Evolutionary conservation across 2,797 vertebrate species (phyloP), one percentile per base, ranked within the genome.

Genomic region (Microchirus variegatus): DNA sequence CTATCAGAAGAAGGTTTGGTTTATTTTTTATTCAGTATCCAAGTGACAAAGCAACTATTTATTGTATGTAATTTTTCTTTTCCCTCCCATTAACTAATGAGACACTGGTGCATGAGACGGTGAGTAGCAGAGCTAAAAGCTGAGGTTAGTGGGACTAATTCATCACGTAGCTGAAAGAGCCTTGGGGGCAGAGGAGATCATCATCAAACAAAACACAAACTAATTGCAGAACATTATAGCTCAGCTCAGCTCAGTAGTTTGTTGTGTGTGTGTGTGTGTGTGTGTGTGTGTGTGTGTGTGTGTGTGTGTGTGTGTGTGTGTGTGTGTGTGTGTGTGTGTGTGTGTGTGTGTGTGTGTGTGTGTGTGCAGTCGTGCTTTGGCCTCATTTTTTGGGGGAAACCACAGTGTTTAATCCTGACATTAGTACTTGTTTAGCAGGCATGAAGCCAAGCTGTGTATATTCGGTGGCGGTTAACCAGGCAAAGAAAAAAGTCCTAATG

Each of bases 141-240:
- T 10, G 31, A 53, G 81, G 63, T 91, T 83, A 81, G 71, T 53
- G 64, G 77, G 70, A 60, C 66, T 80, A 81, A 87, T 85, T 82
- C 63, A 87, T 84, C 80, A 70, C 71, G 80, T 80, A 70, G 70
- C 67, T 68, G 53, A 53, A 68, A 43, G 54, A 35, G 75, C 88
- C 79, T 62, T 48, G 1, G 65, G 67, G 86, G 72, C 59, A 64
- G n/a, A 78, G 37, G 65, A 71, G 54, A 82, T 84, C 78, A 83
- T 89, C 83, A 77, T 87, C 83, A 89, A 84, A 82, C 76, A 87
- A 85, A 86, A 85, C 84, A 70, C 75, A 77, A 83, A 78, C 80
- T 92, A 92, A 93, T 93, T 92, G 88, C 79, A 80, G 75, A 79
- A 65, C 68, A 78, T 83, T 86, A 72, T 54, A 55, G 77, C 45